Conservation (phyloP, 2,888 invertebrate species). For the Eustalomyia histrio region DNA sequence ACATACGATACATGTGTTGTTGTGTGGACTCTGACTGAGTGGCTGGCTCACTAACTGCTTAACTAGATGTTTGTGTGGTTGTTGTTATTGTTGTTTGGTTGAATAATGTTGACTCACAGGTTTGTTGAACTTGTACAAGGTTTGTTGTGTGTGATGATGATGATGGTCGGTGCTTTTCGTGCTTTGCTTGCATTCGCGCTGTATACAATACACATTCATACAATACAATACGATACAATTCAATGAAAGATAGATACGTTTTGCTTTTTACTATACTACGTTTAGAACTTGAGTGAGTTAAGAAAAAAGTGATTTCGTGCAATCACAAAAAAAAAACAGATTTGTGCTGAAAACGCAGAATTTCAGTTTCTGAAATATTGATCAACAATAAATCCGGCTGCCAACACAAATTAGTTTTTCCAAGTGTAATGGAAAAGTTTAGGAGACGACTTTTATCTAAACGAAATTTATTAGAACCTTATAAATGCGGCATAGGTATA, state of each 20-base stretch:
- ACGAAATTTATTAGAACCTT: too few relatives aligned
- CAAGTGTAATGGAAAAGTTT: too few relatives aligned
- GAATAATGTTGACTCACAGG: conserved; percentile 69
- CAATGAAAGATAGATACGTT: conserved; percentile 31
- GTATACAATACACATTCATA: conserved; percentile 1
- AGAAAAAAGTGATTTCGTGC: too few relatives aligned
- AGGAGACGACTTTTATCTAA: too few relatives aligned
- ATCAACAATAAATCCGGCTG: too few relatives aligned
- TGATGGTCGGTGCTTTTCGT: background rate
- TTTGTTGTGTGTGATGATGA: conserved; percentile 59
- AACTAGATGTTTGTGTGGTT: conserved; percentile 4
- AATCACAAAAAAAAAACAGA: too few relatives aligned
- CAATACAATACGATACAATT: conserved; percentile 15
- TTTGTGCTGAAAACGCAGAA: too few relatives aligned
- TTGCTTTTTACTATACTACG: conserved; percentile 25
- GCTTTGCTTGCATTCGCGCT: conserved; percentile 34
- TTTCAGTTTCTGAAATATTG: too few relatives aligned
- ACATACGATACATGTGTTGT: conserved; percentile 19
- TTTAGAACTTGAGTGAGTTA: too few relatives aligned
- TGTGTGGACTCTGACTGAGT: conserved; percentile 24
- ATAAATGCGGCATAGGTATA: too few relatives aligned
- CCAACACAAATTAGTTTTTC: too few relatives aligned
- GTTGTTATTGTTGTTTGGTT: conserved; percentile 26
- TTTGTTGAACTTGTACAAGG: conserved; percentile 74
- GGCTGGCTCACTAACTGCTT: background rate